Percentiles rank a stretch among this genome's conserved stretches.
Evolutionary conservation across 2,888 invertebrate genomes (phyloP).

Genomic region (Athalia cordata): DNA sequence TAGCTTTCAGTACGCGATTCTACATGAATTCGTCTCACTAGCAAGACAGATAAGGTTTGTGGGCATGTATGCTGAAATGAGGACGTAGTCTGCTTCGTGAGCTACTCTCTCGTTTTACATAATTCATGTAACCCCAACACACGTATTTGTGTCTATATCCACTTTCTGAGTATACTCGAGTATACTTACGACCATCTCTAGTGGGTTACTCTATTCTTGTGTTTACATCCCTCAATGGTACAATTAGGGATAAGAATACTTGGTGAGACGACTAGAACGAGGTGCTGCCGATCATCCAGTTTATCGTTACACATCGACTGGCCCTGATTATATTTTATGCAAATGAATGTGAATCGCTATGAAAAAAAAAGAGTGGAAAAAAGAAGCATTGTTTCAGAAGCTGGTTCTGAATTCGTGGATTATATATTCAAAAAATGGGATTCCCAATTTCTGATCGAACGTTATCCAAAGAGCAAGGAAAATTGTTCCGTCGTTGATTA

Average conservation of each 20-base stretch:
- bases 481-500: slow-evolving; percentile 1
- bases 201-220: slow-evolving; percentile 52
- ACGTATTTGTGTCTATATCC: neutral
- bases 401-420: no score
- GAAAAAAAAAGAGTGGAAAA: no score
- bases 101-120: slow-evolving; percentile 43
- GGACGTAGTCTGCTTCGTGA: neutral
- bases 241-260: slow-evolving; percentile 62
- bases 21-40: no score
- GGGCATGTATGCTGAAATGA: neutral
- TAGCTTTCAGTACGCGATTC: no score
- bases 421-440: neutral
- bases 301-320: no score
- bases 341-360: no score
- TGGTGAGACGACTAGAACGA: slow-evolving; percentile 12
- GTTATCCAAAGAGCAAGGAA: slow-evolving; percentile 26
- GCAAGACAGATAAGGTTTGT: neutral
- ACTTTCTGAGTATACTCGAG: slow-evolving; percentile 24
- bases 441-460: slow-evolving; percentile 28
- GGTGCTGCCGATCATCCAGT: neutral
- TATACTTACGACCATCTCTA: slow-evolving; percentile 50
- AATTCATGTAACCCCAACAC: slow-evolving; percentile 24
- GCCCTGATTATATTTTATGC: no score
- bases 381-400: no score
- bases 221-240: slow-evolving; percentile 54